Conservation (phyloP, 2,797 vertebrate genomes). For the Pangasius macronema region DNA sequence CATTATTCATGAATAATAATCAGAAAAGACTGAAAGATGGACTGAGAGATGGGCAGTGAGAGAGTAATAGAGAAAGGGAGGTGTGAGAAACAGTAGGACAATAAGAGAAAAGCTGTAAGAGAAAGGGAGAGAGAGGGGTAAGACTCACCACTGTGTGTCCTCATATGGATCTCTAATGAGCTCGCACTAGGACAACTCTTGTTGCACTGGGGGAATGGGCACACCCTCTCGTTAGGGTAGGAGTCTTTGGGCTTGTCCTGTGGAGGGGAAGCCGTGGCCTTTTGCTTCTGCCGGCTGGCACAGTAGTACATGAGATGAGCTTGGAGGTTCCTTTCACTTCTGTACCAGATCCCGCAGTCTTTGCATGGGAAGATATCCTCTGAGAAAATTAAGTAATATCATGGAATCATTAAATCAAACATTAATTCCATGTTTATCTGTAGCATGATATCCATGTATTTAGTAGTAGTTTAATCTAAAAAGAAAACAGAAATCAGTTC, state of each 20-base stretch:
- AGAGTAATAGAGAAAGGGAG: background rate
- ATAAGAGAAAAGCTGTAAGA: background rate
- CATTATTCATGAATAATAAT: slow-evolving; percentile 28
- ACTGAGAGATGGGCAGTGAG: background rate
- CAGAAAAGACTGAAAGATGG: background rate
- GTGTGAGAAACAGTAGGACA: background rate
- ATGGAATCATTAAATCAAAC: background rate
- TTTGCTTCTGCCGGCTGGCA: slow-evolving; percentile 90
- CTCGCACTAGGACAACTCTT: slow-evolving; percentile 98
- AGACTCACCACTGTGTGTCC: slow-evolving; percentile 91
- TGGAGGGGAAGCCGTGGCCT: slow-evolving; percentile 67
- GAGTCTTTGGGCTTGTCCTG: slow-evolving; percentile 92
- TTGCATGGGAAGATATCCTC: slow-evolving; percentile 97
- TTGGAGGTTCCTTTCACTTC: slow-evolving; percentile 94
- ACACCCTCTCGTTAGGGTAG: slow-evolving; percentile 91
- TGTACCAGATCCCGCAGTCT: slow-evolving; percentile 98
- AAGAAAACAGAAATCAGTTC: background rate
- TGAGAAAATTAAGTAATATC: slow-evolving; percentile 59
- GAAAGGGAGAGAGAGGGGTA: too few species aligned
- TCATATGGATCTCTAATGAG: slow-evolving; percentile 98
- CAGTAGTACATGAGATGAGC: slow-evolving; percentile 98
- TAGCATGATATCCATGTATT: background rate
- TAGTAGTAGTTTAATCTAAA: background rate
- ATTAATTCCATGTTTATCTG: background rate
- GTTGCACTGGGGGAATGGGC: slow-evolving; percentile 95